A percentile compares a stretch with the other conserved stretches of the same genome.
Evolutionary conservation across 1,140 invertebrate genomes (phyloP).

Genomic region (Platyscapa corneri): DNA sequence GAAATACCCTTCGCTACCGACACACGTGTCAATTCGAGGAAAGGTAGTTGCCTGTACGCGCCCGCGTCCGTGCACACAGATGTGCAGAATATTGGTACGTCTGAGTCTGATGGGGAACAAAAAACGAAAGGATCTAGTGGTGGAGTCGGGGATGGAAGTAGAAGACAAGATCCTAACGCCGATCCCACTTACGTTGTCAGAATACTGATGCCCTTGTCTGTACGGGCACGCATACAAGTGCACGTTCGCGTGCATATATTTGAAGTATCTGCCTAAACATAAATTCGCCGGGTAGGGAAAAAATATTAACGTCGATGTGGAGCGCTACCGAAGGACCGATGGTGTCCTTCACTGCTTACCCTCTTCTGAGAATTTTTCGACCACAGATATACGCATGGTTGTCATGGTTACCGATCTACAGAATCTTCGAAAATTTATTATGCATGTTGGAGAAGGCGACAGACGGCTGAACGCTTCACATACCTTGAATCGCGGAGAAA

Average conservation of each 20-base stretch:
- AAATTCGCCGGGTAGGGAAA: background rate
- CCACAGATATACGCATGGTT: background rate
- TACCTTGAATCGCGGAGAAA: background rate
- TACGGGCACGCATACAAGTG: background rate
- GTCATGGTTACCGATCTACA: constrained; percentile 25
- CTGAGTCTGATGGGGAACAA: background rate
- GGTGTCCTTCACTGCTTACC: background rate
- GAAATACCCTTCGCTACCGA: background rate
- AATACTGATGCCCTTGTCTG: constrained; percentile 19
- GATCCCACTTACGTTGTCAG: background rate
- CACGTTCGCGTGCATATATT: background rate
- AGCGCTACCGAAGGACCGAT: background rate
- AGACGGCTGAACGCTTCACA: too few species aligned
- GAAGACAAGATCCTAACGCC: constrained; percentile 25
- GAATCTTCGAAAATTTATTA: constrained; percentile 38
- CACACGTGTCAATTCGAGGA: background rate
- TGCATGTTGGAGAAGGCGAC: background rate
- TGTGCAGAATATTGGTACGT: background rate
- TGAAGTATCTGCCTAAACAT: background rate
- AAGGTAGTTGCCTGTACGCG: background rate
- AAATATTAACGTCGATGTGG: background rate
- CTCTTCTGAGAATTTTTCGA: constrained; percentile 4
- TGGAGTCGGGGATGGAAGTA: background rate
- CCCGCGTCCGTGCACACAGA: background rate
- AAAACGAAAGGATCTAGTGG: background rate